Evolutionary conservation across 2,797 vertebrate species (phyloP).

Genomic region (Melanogrammus aeglefinus): DNA sequence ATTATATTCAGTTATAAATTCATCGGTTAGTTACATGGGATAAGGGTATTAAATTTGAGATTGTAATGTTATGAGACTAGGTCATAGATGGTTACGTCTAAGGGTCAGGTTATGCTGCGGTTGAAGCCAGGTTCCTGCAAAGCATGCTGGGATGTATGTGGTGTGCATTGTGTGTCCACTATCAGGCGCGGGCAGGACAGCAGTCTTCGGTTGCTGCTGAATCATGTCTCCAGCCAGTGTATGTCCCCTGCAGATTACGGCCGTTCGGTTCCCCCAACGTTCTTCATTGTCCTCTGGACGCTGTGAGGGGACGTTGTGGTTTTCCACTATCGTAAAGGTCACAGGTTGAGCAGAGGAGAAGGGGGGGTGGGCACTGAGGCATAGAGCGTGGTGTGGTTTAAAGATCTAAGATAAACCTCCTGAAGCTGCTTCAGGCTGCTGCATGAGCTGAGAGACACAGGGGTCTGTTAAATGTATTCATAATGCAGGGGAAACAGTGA

Average conservation of each 20-base stretch:
- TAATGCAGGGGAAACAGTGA: background rate
- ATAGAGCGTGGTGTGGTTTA: background rate
- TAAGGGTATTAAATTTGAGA: too few species aligned
- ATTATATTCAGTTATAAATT: too few species aligned
- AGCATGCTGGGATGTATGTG: conserved; percentile 25
- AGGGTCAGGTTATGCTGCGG: background rate
- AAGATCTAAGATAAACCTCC: background rate
- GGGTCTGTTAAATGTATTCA: background rate
- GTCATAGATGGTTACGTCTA: background rate
- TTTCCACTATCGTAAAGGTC: background rate
- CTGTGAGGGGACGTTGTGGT: background rate
- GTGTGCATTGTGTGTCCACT: conserved; percentile 65
- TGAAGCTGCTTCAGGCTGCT: too few species aligned
- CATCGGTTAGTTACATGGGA: too few species aligned
- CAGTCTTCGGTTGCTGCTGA: conserved; percentile 71
- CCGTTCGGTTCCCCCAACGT: conserved; percentile 12
- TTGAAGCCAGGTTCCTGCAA: background rate
- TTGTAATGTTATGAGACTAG: too few species aligned
- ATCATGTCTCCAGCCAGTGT: conserved; percentile 42
- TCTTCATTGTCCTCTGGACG: background rate
- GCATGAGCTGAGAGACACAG: background rate
- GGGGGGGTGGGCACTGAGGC: too few species aligned
- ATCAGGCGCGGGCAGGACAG: conserved; percentile 60
- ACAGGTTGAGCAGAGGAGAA: background rate
- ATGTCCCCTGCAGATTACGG: conserved; percentile 60